phyloP scores from a whole-genome alignment of 2,113 vertebrate genomes.

The Ariopsis seemanni region DNA sequence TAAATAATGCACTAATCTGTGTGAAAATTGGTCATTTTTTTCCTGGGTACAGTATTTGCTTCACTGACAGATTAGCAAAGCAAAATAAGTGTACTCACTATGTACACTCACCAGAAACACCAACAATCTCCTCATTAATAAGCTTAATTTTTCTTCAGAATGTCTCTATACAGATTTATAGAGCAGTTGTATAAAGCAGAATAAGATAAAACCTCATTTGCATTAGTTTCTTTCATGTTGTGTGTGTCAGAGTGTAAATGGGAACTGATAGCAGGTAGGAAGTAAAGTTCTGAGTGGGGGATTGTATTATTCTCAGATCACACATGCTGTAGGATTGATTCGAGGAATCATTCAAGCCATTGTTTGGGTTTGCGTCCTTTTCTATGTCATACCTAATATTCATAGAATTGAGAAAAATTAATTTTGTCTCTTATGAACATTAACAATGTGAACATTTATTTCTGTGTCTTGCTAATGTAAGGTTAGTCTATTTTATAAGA shows the following conservation, averaged over 20 bases:
- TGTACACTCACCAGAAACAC: background rate
- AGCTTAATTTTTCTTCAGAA: background rate
- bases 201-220: background rate
- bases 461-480: background rate
- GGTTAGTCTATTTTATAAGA: background rate
- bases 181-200: background rate
- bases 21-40: background rate
- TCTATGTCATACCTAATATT: background rate
- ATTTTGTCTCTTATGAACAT: background rate
- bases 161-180: background rate
- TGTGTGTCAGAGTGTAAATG: background rate
- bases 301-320: background rate
- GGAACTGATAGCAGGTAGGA: background rate
- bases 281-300: background rate
- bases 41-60: background rate
- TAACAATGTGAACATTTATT: background rate
- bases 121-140: background rate
- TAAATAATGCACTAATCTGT: background rate
- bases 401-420: background rate
- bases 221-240: background rate
- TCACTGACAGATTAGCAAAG: background rate
- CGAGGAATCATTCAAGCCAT: no score
- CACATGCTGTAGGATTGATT: background rate
- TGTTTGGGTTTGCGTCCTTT: background rate
- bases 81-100: background rate